Percentiles rank a stretch among this genome's conserved stretches.
Evolutionary conservation across 1,140 invertebrate genomes (phyloP).

Genomic region (Procambarus clarkii): DNA sequence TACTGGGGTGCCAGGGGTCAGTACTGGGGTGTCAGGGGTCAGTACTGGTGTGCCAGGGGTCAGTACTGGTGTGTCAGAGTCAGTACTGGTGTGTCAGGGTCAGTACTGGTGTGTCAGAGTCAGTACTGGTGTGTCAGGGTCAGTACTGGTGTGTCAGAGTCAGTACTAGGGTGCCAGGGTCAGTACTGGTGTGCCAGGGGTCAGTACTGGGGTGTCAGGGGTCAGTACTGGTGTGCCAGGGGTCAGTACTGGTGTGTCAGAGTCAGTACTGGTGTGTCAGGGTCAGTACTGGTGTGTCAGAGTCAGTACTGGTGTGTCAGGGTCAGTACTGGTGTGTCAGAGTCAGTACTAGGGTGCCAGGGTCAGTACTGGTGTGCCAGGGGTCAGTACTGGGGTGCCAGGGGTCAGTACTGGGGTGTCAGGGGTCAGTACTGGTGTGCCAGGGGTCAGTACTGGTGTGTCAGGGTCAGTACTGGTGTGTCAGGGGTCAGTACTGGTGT

Average conservation of each 20-base stretch:
- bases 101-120: neutral
- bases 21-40: neutral
- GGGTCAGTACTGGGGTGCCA: neutral
- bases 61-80: neutral
- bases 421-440: neutral
- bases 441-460: neutral
- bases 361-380: neutral
- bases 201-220: neutral
- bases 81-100: neutral
- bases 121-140: neutral
- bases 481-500: neutral
- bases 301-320: neutral
- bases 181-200: neutral
- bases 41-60: neutral
- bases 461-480: neutral
- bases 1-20: neutral
- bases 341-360: neutral
- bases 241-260: too few species aligned
- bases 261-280: slow-evolving; percentile 27
- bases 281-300: neutral
- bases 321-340: neutral
- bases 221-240: too few species aligned
- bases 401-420: neutral
- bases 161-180: neutral
- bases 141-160: neutral